A percentile compares a stretch with the other conserved stretches of the same genome.
Conservation (phyloP, 2,113 vertebrate genomes). For the Hystrix brachyura region DNA sequence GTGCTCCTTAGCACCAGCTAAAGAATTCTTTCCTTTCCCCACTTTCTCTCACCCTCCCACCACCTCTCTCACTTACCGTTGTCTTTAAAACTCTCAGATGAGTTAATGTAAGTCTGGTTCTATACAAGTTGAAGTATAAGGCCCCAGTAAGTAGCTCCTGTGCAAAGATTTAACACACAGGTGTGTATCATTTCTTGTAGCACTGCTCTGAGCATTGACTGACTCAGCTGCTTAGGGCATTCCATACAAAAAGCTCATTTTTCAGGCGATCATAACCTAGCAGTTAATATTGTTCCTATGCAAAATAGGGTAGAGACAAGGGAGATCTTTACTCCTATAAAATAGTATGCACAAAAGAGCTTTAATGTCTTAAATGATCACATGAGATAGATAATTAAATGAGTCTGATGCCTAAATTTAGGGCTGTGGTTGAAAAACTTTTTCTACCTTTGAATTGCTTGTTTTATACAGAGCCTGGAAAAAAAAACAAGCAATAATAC, state of each 20-base stretch:
- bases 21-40: background rate
- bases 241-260: constrained; percentile 38
- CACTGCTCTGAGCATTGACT: background rate
- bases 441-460: background rate
- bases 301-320: constrained; percentile 22
- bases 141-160: background rate
- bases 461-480: constrained; percentile 2
- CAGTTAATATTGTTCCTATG: constrained; percentile 41
- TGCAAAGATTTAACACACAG: background rate
- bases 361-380: constrained; percentile 61
- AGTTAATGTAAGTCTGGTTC: background rate
- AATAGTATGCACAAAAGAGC: background rate
- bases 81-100: constrained; percentile 37
- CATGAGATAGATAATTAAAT: constrained; percentile 48
- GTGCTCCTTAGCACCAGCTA: background rate
- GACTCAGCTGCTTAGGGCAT: background rate
- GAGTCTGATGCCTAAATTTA: constrained; percentile 3
- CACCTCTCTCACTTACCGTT: background rate
- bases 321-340: background rate
- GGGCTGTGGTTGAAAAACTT: constrained; percentile 12
- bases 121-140: constrained; percentile 4
- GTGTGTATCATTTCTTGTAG: background rate
- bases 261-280: constrained; percentile 9
- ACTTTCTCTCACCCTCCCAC: background rate
- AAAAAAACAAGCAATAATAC: background rate